Base-by-base conservation (phyloP, 2,888 invertebrate species). In the Oxystoma pomonae region DNA sequence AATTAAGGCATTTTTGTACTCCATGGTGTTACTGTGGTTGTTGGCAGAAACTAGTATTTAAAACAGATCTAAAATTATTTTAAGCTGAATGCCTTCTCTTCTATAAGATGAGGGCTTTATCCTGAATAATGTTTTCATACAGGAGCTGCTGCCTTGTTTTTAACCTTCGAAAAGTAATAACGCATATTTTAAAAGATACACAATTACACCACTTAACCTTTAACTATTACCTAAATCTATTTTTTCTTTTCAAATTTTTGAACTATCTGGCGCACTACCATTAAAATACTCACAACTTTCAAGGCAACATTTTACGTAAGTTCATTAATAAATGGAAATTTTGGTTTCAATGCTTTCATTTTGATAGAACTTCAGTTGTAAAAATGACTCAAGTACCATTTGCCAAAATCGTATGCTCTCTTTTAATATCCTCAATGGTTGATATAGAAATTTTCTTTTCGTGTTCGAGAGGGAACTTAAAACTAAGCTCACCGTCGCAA, bases 401-500 rank as follows among this genome's bases (percentile, higher is more conserved):
- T 21, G 59, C 59, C 53, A 59, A 63, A 60, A 78, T 75, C 18
- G 75, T 67, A 61, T 78, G 77, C 61, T 80, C 80, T 63, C 77
- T 80, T 72, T 78, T 80, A 60, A 80, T 75, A 67, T 80, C 79
- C 61, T 80, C 79, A 63, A 81, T 80, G 9, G 81, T 81, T 2
- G 80, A 77, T 64, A 81, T 78, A 20, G 79, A 76, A 62, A 81
- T 76, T 69, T 77, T 80, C 70, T 77, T 77, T 59, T 78, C 78
- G 57, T 68, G 67, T 60, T 80, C 80, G 66, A 83, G 79, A 53
- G 85, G 84, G 74, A 85, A 85, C 74, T 84, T 85, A 73, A 85
- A 85, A 77, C 82, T 85, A 62, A 86, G 80, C 75, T 86, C 86
- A 64, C 80, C 80, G 62, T 81, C 81, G 61, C 79, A 79, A 66